phyloP scores from a whole-genome alignment of 2,888 invertebrate genomes.

The Temnothorax ravouxi region DNA sequence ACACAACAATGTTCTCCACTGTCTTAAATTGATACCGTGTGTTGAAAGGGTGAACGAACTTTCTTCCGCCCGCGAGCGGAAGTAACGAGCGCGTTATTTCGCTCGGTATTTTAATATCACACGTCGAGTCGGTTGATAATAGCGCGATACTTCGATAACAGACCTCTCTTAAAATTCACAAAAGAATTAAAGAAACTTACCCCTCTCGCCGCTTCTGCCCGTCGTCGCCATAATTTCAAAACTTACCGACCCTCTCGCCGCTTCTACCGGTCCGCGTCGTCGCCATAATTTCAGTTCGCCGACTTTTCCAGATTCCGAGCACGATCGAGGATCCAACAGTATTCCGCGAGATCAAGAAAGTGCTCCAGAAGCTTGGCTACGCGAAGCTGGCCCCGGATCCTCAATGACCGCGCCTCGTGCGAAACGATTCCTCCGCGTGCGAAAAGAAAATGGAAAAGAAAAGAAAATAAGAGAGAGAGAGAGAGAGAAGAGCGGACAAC shows the following conservation, averaged over 20 bases:
- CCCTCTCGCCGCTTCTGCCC: background rate
- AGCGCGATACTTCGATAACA: too few species aligned
- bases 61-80: background rate
- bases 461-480: too few species aligned
- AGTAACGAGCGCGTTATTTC: background rate
- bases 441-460: background rate
- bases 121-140: background rate
- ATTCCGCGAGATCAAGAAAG: constrained; percentile 92
- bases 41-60: too few species aligned
- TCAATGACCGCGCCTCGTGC: constrained; percentile 75
- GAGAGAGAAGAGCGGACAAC: too few species aligned
- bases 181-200: background rate
- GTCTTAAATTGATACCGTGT: too few species aligned
- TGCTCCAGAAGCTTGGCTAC: constrained; percentile 91
- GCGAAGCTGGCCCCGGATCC: constrained; percentile 92
- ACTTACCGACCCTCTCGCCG: background rate
- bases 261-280: background rate
- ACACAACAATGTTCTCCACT: too few species aligned
- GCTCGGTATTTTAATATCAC: too few species aligned
- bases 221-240: background rate
- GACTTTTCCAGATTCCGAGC: constrained; percentile 89
- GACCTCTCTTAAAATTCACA: background rate
- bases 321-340: constrained; percentile 96
- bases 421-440: background rate
- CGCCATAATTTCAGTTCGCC: too few species aligned